phyloP scores from a whole-genome alignment of 1,140 invertebrate species.

The Pseudoatta argentina region DNA sequence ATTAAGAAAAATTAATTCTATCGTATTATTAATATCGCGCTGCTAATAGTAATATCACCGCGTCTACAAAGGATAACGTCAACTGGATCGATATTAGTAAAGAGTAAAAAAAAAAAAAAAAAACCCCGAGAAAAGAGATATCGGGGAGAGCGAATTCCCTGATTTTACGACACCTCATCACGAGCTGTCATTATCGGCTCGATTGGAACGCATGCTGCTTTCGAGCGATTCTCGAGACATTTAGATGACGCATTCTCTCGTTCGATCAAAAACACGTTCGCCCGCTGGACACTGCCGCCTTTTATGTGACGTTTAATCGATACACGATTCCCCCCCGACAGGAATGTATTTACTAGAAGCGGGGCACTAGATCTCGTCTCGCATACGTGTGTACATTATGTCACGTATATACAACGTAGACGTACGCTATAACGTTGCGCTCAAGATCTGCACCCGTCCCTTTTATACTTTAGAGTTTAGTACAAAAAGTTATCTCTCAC shows the following conservation, averaged over 20 bases:
- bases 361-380: slow-evolving; percentile 23
- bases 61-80: background rate
- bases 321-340: slow-evolving; percentile 50
- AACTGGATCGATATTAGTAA: background rate
- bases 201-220: slow-evolving; percentile 23
- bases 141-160: background rate
- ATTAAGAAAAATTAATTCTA: background rate
- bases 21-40: background rate
- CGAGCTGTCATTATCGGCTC: slow-evolving; percentile 51
- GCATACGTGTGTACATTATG: background rate
- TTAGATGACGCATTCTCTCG: slow-evolving; percentile 57
- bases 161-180: slow-evolving; percentile 38
- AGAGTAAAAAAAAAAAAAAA: background rate
- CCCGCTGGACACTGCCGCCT: slow-evolving; percentile 46
- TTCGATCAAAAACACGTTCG: slow-evolving; percentile 61
- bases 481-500: slow-evolving; percentile 81
- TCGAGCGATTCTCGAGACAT: slow-evolving; percentile 44
- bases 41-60: background rate
- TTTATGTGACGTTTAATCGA: slow-evolving; percentile 64
- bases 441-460: background rate
- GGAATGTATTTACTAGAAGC: slow-evolving; percentile 52
- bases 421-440: background rate
- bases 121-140: background rate
- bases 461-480: too few species aligned
- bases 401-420: background rate